A percentile compares a stretch with the other conserved stretches of the same genome.
Evolutionary conservation across 2,797 vertebrate species (phyloP).

Genomic region (Crocidura indochinensis): DNA sequence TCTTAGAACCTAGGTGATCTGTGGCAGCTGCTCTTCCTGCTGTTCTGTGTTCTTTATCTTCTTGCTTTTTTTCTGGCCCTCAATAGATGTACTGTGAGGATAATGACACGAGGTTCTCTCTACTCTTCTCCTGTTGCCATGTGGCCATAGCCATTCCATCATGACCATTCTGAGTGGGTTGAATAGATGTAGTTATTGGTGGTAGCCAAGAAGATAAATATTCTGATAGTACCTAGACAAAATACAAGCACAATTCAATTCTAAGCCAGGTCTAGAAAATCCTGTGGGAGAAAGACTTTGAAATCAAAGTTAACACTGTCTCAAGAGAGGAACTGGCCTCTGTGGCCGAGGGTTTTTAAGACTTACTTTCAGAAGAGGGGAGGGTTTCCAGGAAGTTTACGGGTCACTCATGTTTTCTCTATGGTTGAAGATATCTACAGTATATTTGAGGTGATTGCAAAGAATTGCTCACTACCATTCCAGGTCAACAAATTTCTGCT

Average conservation of each 20-base stretch:
- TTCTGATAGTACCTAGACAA: fast-evolving
- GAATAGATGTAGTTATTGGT: neutral
- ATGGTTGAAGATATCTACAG: neutral
- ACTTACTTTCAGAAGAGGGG: no score
- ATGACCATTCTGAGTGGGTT: neutral
- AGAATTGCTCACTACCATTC: neutral
- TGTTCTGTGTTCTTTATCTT: fast-evolving
- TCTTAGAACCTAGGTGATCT: fast-evolving
- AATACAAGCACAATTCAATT: neutral
- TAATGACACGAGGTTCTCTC: fast-evolving
- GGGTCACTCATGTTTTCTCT: neutral
- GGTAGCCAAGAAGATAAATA: neutral
- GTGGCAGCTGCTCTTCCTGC: neutral
- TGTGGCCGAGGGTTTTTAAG: neutral
- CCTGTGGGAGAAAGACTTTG: neutral
- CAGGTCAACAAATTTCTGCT: no score
- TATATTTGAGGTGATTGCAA: fast-evolving
- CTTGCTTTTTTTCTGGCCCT: fast-evolving
- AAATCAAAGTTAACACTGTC: neutral
- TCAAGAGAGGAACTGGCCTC: neutral
- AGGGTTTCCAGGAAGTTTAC: neutral
- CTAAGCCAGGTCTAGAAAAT: neutral
- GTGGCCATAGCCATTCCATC: neutral
- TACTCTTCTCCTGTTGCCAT: no score
- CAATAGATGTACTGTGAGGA: fast-evolving